Conservation (phyloP, 2,888 invertebrate species). For the Pterobdella sp. region DNA sequence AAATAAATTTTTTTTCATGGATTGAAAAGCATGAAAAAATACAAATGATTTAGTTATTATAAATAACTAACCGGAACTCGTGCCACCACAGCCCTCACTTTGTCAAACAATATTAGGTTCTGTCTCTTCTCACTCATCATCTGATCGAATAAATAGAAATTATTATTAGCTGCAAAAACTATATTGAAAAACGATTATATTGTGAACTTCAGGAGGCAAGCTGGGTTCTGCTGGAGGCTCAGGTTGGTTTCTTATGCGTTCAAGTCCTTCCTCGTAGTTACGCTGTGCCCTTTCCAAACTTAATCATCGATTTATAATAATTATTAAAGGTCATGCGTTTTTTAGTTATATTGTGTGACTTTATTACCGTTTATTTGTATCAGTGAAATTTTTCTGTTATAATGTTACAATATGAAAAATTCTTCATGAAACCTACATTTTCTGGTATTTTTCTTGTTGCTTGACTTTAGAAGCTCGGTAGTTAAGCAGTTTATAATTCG, state of each 20-base stretch:
- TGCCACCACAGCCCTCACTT: background rate
- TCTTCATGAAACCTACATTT: conserved; percentile 1
- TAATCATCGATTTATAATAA: no score
- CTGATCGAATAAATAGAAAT: no score
- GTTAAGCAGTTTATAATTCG: conserved; percentile 15
- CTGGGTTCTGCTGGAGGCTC: background rate
- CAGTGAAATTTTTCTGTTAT: no score
- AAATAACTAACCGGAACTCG: background rate
- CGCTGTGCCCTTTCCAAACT: background rate
- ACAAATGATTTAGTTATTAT: no score
- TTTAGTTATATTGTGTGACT: no score
- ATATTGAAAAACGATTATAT: no score
- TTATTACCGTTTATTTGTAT: no score
- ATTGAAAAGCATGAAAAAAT: no score
- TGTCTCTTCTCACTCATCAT: conserved; percentile 10
- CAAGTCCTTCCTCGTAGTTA: background rate
- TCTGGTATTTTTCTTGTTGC: background rate
- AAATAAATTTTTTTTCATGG: no score
- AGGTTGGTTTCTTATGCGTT: background rate
- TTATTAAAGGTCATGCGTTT: no score
- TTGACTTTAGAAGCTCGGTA: conserved; percentile 14
- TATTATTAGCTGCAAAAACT: no score
- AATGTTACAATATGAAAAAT: no score
- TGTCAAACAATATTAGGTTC: conserved; percentile 3
- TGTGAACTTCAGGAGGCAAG: conserved; percentile 6